phyloP scores from a whole-genome alignment of 2,113 vertebrate species.

The Oostethus manadensis region DNA sequence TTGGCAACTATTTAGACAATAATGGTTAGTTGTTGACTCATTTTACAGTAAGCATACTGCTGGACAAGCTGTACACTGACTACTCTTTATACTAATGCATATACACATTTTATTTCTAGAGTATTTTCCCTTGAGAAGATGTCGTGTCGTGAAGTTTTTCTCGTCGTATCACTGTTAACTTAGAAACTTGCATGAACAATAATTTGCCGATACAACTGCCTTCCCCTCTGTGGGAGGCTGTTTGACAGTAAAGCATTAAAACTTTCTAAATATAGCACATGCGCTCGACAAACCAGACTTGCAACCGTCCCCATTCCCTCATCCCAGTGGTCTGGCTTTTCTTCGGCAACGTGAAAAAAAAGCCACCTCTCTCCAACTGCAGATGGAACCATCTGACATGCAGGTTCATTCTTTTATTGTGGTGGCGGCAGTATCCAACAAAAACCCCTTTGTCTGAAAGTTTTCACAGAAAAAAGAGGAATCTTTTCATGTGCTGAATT shows the following conservation, averaged over 20 bases:
- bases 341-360: background rate
- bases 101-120: too few relatives aligned
- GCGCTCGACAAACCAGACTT: background rate
- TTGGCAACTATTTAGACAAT: too few relatives aligned
- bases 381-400: background rate
- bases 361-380: background rate
- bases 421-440: background rate
- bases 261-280: background rate
- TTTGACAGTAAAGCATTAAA: background rate
- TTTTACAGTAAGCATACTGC: too few relatives aligned
- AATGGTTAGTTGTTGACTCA: too few relatives aligned
- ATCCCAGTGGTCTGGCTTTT: background rate
- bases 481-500: background rate
- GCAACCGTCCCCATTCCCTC: background rate
- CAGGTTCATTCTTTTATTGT: background rate
- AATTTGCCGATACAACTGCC: background rate
- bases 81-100: too few relatives aligned
- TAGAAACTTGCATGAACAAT: too few relatives aligned
- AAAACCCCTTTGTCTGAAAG: background rate
- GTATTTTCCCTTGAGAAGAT: too few relatives aligned
- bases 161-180: too few relatives aligned
- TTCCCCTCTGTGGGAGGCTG: background rate
- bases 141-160: too few relatives aligned
- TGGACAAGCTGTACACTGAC: too few relatives aligned
- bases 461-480: background rate